These are phyloP conservation scores for Henricia sp. DNA, from an alignment of 53 echinoderm and acorn worm species.

Conservation along the genomic window DNA sequence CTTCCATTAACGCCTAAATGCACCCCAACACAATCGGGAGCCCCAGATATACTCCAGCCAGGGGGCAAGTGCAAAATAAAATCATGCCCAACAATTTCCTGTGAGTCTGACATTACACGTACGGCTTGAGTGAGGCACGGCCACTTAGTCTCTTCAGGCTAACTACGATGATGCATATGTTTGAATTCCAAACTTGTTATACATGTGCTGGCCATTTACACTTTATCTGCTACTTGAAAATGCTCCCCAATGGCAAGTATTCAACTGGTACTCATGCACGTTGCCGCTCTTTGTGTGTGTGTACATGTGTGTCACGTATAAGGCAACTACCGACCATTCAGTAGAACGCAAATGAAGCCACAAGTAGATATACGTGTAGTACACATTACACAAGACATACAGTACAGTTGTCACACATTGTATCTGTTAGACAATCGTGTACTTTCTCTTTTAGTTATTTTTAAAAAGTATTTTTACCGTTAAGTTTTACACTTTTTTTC, in stretches of 20 bases:
- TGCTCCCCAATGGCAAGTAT: not conserved
- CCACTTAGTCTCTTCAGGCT: slow-evolving; percentile 52
- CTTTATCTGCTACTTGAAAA: slow-evolving; percentile 27
- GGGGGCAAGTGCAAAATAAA: slow-evolving; percentile 41
- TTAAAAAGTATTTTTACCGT: no score
- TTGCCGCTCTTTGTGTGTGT: no score
- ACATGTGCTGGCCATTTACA: slow-evolving; percentile 49
- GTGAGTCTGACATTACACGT: slow-evolving; percentile 42
- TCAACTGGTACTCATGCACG: slow-evolving; percentile 43
- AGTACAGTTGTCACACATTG: no score
- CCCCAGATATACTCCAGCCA: slow-evolving; percentile 23
- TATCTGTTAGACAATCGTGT: no score
- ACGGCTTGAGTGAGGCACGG: slow-evolving; percentile 3
- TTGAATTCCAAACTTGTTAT: slow-evolving; percentile 34
- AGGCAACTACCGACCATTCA: no score
- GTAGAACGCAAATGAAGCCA: no score
- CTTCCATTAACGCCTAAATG: slow-evolving; percentile 56
- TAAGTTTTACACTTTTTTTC: no score
- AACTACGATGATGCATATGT: slow-evolving; percentile 17
- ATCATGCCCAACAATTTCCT: slow-evolving; percentile 62
- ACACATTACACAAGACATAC: no score
- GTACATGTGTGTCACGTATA: no score
- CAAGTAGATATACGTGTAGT: no score
- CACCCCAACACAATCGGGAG: slow-evolving; percentile 22
- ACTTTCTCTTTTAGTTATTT: no score